Conservation (phyloP, 2,797 vertebrate species). For the Monodelphis domestica region DNA sequence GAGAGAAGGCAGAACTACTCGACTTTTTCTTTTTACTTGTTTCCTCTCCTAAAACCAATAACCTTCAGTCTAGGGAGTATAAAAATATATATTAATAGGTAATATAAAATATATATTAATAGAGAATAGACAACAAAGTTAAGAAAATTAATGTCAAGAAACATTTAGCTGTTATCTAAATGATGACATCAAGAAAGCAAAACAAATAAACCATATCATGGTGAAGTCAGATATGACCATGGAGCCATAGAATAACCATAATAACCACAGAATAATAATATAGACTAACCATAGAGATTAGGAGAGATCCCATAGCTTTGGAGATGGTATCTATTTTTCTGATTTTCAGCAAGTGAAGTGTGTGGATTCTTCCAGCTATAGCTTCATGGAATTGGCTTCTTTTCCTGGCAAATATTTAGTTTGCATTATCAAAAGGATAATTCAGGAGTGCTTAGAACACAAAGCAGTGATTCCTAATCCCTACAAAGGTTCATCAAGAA, state of each 20-base stretch:
- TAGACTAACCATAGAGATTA: background rate
- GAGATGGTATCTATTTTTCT: background rate
- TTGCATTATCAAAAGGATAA: background rate
- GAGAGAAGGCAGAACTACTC: background rate
- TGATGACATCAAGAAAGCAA: background rate
- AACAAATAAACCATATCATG: background rate
- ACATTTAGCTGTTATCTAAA: background rate
- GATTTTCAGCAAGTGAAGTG: background rate
- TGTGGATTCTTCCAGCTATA: background rate
- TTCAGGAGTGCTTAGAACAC: background rate
- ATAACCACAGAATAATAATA: too few relatives aligned
- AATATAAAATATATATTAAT: too few relatives aligned
- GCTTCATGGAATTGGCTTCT: background rate
- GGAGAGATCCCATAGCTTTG: background rate
- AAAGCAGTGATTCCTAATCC: background rate
- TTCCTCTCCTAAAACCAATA: background rate
- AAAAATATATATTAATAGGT: too few relatives aligned
- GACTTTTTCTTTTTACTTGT: background rate
- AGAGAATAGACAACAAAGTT: background rate
- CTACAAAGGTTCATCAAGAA: background rate
- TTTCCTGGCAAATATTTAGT: background rate
- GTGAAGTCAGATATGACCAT: background rate
- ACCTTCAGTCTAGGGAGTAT: background rate
- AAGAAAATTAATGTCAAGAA: background rate
- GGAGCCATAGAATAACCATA: background rate